Evolutionary conservation across 2,888 invertebrate species (phyloP), one percentile per base, ranked within the genome.

Genomic region (Hyles lineata): DNA sequence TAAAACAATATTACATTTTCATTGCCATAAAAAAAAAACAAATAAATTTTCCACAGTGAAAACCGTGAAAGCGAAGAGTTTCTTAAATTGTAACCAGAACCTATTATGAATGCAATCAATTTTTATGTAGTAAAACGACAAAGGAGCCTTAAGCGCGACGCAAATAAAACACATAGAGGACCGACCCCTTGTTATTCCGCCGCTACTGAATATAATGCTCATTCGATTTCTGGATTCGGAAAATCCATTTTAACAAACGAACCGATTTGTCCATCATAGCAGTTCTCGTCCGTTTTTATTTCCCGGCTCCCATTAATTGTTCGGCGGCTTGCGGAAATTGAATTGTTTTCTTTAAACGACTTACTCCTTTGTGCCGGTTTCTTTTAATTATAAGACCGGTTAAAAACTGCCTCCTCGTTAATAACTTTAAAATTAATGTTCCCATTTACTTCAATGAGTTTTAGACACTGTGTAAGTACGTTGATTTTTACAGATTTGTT

Each of bases 261-360:
- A 72, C 67, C 61, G 74, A 77, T 78, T 82, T 75, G 75, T 73
- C 69, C 73, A 76, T 77, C 75, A 77, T 74, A 75, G 77, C 78
- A 75, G 72, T 77, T 76, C 67, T 67, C 67, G 76, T 78, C 78
- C 73, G 77, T 80, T 85, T 84, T 83, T 83, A 79, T 82, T 82
- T 78, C 75, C 72, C 76, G 72, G 78, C 80, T 77, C 79, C 78
- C 83, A 83, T 83, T 85, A 86, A 86, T 86, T 87, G 85, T 83
- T 82, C 79, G 79, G 72, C 75, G 78, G 79, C 76, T 76, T 78
- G 77, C 78, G 81, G 80, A 84, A 84, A 88, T 88, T 85, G 86
- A 88, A 88, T 87, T 86, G 86, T 88, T 87, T 87, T 87, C 83
- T 83, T 83, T 83, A 83, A 87, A 83, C 85, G 80, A 80, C 85